Conservation (phyloP, 1,140 invertebrate species). For the Drosophila bipectinata region DNA sequence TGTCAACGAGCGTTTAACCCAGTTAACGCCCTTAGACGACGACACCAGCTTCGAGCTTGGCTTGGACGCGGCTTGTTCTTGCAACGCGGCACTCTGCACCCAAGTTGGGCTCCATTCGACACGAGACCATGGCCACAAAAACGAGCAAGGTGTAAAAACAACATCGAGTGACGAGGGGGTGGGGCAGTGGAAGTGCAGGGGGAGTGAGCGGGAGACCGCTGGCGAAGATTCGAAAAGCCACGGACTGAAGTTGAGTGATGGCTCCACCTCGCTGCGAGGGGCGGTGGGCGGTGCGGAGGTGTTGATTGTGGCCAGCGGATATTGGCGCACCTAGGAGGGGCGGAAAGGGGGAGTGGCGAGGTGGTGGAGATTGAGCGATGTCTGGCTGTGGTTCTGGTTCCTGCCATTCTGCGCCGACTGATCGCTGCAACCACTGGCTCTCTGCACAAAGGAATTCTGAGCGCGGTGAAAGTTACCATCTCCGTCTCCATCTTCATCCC, state of each 20-base stretch:
- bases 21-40: slow-evolving; percentile 74
- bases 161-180: slow-evolving; percentile 29
- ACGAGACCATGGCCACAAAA: slow-evolving; percentile 46
- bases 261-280: slow-evolving; percentile 46
- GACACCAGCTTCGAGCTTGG: slow-evolving; percentile 26
- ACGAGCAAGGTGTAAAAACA: slow-evolving; percentile 73
- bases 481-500: slow-evolving; percentile 41
- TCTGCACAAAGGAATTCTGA: slow-evolving; percentile 64
- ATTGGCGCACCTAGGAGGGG: slow-evolving; percentile 31
- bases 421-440: slow-evolving; percentile 21
- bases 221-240: slow-evolving; percentile 51
- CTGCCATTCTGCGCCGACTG: slow-evolving; percentile 24
- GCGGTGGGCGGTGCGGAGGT: slow-evolving; percentile 64
- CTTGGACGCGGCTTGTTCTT: slow-evolving; percentile 12
- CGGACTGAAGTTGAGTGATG: slow-evolving; percentile 62
- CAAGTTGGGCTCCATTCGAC: slow-evolving; percentile 60
- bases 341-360: background rate
- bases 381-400: slow-evolving; percentile 50
- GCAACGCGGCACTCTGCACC: slow-evolving; percentile 18
- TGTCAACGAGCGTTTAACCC: slow-evolving; percentile 80
- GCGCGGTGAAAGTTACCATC: slow-evolving; percentile 72
- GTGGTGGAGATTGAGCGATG: slow-evolving; percentile 61
- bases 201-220: slow-evolving; percentile 2
- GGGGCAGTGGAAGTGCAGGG: slow-evolving; percentile 3
- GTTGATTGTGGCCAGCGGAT: slow-evolving; percentile 70